Conservation (phyloP, 2,797 vertebrate genomes). For the Argya squamiceps region DNA sequence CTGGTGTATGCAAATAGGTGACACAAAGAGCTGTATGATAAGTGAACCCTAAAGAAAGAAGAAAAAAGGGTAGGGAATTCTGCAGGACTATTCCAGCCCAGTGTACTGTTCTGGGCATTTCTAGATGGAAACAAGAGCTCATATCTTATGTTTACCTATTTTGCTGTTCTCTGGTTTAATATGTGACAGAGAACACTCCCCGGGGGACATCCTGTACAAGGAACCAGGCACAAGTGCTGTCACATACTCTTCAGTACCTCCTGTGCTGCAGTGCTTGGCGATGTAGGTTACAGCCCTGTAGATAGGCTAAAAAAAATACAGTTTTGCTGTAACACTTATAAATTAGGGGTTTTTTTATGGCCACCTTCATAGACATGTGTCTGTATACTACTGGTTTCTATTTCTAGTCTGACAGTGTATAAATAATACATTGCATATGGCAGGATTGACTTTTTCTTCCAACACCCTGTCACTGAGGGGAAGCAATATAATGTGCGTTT, state of each 20-base stretch:
- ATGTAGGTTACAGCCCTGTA: background rate
- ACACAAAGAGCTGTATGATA: background rate
- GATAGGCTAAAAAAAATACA: background rate
- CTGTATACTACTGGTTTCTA: background rate
- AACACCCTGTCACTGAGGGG: background rate
- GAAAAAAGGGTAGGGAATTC: background rate
- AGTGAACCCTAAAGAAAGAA: background rate
- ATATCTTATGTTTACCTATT: background rate
- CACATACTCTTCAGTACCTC: background rate
- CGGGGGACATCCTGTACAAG: rapidly evolving
- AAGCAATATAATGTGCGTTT: background rate
- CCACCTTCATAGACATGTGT: background rate
- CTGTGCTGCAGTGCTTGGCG: background rate
- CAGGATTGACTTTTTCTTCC: background rate
- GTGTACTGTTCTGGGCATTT: background rate
- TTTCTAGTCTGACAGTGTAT: background rate
- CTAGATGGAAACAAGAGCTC: background rate
- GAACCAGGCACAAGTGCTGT: background rate
- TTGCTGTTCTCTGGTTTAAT: background rate
- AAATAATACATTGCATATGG: background rate
- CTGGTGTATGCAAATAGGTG: background rate
- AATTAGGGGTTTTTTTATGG: background rate
- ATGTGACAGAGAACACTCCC: background rate
- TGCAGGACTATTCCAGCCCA: background rate
- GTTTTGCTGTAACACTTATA: background rate